These are phyloP conservation scores for Molanna angustata DNA, from an alignment of 2,888 invertebrate genomes.

Conservation along the genomic window DNA sequence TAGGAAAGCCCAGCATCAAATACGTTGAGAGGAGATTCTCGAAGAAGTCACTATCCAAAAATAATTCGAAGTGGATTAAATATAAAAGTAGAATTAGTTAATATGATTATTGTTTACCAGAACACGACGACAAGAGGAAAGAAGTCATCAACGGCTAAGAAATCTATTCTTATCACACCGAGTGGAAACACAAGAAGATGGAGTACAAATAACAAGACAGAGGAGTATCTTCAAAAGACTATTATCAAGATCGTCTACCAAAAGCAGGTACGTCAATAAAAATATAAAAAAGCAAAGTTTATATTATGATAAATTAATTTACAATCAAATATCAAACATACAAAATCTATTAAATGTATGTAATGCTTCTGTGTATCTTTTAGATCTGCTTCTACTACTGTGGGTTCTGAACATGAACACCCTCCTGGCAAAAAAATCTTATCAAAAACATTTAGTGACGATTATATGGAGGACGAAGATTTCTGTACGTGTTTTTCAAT, in stretches of 20 bases:
- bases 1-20: no score
- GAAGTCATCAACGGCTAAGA: conserved; percentile 17
- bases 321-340: no score
- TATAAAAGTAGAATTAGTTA: no score
- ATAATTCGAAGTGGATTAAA: no score
- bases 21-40: no score
- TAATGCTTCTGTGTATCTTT: no score
- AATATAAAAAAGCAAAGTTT: no score
- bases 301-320: no score
- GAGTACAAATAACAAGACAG: conserved; percentile 23
- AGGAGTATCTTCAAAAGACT: conserved; percentile 26
- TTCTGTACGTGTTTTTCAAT: conserved; percentile 24
- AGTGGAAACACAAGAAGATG: conserved; percentile 18
- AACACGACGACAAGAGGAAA: conserved; percentile 14
- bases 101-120: conserved; percentile 1
- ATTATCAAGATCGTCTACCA: conserved; percentile 23
- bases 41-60: no score
- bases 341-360: no score
- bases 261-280: conserved; percentile 18
- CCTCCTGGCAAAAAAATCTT: conserved; percentile 40
- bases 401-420: conserved; percentile 37
- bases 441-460: conserved; percentile 45
- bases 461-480: conserved; percentile 43
- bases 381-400: no score
- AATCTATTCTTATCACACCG: conserved; percentile 22